Percentiles rank a stretch among this genome's conserved stretches.
Conservation (phyloP, 1,140 invertebrate species). For the Tribolium madens region DNA sequence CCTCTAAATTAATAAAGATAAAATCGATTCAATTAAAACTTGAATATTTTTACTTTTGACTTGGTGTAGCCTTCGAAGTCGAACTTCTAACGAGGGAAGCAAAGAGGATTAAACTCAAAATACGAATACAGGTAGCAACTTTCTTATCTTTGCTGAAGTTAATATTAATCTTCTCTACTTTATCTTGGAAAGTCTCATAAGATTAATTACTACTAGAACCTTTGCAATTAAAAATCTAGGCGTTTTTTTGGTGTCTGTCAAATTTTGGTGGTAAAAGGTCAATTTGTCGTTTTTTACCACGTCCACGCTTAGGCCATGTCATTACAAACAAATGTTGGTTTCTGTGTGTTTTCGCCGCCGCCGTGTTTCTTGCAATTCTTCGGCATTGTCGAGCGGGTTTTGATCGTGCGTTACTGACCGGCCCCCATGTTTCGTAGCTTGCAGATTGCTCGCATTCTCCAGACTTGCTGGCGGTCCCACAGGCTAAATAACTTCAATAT, state of each 20-base stretch:
- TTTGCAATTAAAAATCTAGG: background rate
- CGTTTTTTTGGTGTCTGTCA: too few species aligned
- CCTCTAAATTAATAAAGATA: background rate
- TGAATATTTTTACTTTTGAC: background rate
- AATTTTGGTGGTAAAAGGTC: background rate
- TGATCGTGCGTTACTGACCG: slow-evolving; percentile 45
- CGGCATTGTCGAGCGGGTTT: slow-evolving; percentile 23
- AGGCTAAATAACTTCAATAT: slow-evolving; percentile 51
- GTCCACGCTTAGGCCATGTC: background rate
- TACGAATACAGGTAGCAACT: background rate
- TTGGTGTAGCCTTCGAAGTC: background rate
- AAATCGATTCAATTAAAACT: background rate
- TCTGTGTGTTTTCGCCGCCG: slow-evolving; percentile 23
- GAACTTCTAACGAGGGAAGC: background rate
- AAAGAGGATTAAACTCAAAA: background rate
- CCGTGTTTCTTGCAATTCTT: slow-evolving; percentile 36
- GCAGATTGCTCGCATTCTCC: slow-evolving; percentile 48
- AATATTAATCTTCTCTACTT: background rate
- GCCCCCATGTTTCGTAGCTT: slow-evolving; percentile 29
- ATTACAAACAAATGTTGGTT: slow-evolving; percentile 9
- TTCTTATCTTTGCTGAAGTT: background rate
- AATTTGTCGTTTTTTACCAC: slow-evolving; percentile 1
- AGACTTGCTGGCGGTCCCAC: slow-evolving; percentile 49
- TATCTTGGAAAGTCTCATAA: background rate
- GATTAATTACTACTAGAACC: background rate